A percentile compares a stretch with the other conserved stretches of the same genome.
phyloP scores from a whole-genome alignment of 2,797 vertebrate species.

The Sciurus carolinensis region DNA sequence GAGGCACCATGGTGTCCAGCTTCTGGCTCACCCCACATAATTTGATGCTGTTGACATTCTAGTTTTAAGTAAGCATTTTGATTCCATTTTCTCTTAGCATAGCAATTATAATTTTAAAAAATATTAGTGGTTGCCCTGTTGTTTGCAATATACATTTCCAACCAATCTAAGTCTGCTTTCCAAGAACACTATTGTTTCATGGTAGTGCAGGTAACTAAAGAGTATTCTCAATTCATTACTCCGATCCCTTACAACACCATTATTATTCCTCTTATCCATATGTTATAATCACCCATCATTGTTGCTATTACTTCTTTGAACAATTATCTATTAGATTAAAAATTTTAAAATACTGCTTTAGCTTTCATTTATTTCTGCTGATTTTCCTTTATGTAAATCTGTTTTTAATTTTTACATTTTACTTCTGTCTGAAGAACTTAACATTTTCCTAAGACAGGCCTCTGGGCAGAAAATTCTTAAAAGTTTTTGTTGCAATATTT shows the following conservation, averaged over 20 bases:
- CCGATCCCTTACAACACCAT: too few relatives aligned
- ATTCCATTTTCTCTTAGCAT: neutral
- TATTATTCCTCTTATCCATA: neutral
- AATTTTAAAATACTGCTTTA: neutral
- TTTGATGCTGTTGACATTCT: neutral
- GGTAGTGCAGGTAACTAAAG: neutral
- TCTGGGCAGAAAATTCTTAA: neutral
- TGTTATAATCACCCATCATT: neutral
- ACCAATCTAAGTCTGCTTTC: neutral
- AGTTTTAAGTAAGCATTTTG: constrained; percentile 1
- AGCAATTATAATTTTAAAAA: neutral
- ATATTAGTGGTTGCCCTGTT: neutral
- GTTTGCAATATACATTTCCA: neutral
- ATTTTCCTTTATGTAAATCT: neutral
- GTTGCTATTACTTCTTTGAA: neutral
- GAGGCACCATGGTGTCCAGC: too few relatives aligned
- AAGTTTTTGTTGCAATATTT: neutral
- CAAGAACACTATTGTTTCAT: neutral
- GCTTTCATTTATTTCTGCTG: neutral
- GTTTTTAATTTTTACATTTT: neutral
- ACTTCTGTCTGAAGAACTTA: neutral
- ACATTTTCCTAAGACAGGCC: neutral
- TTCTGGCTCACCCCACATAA: neutral
- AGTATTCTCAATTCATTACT: neutral
- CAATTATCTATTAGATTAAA: neutral